Base-by-base conservation (phyloP, 2,797 vertebrate species). In the Pelobates cultripes region DNA sequence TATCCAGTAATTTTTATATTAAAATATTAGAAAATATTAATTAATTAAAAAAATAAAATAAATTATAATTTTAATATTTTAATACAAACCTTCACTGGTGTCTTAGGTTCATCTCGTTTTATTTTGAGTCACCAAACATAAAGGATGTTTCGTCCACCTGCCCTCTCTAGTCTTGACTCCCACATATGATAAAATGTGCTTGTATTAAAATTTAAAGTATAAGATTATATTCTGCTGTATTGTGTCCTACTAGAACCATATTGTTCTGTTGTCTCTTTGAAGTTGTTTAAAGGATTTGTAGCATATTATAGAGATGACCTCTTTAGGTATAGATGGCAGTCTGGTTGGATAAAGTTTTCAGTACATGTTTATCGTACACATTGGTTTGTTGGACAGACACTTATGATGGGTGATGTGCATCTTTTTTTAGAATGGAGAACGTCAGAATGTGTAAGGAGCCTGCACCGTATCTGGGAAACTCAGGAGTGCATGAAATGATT, bases 401-500 rank as follows among this genome's bases (percentile, higher is more conserved):
- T 78, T 41, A 81, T 76, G 74, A 55, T 73, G 45, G 77, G 73
- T 83, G 77, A 55, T 83, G 77, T 83, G 72, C 77, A 83, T 82
- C 47, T 82, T 47, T 53, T 28, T 86, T 15, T 68, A 86, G 90
- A 86, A 88, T 89, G 86, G 87, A 85, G 86, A 89, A 81, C 72
- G 44, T 87, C 85, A 84, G 87, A 78, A 86, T 85, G 85, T 88
- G 86, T 89, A 85, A 89, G 67, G 87, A 88, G 84, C 87, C 85
- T 85, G 81, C 85, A 15, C 86, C 81, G 3, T 89, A 88, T 67
- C 90, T 88, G 85, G 87, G 89, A 86, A 90, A 88, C 73, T 82
- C 90, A 66, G 85, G 83, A 79, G 90, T 84, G 78, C 81, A 89
- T 80, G 89, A 90, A 64, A 88, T 88, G 44, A 86, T 88, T 78